Evolutionary conservation across 2,113 vertebrate species (phyloP).

Genomic region (Festucalex cinctus): DNA sequence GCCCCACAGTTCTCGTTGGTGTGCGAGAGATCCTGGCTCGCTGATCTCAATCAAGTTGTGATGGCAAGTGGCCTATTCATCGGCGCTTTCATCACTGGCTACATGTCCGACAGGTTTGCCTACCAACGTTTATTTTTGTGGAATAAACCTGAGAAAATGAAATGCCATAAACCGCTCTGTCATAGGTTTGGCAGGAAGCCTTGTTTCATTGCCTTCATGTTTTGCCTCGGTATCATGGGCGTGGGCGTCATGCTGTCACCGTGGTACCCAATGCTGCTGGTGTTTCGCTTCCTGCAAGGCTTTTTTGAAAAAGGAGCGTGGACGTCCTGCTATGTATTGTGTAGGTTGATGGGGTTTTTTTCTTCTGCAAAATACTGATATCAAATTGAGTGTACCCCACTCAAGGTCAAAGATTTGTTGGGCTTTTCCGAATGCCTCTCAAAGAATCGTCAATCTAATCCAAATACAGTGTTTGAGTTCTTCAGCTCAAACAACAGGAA

Average conservation of each 20-base stretch:
- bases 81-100: conserved; percentile 21
- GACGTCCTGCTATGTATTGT: neutral
- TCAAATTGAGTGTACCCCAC: neutral
- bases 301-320: conserved; percentile 26
- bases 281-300: conserved; percentile 15
- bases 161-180: neutral
- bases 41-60: conserved; percentile 15
- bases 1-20: conserved; percentile 23
- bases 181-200: conserved; percentile 32
- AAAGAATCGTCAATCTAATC: neutral
- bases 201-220: conserved; percentile 20
- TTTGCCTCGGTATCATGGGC: conserved; percentile 23
- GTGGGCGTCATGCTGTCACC: conserved; percentile 12
- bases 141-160: neutral
- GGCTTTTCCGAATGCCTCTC: neutral
- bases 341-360: neutral
- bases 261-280: conserved; percentile 24
- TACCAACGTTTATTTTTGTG: neutral
- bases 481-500: conserved; percentile 22
- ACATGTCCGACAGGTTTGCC: conserved; percentile 25
- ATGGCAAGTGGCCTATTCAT: conserved; percentile 20
- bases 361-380: neutral
- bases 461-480: conserved; percentile 20
- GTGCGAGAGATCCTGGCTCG: conserved; percentile 25
- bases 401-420: neutral